A percentile compares a stretch with the other conserved stretches of the same genome.
Conservation (phyloP, 2,797 vertebrate species). For the Sebastes oblongus region DNA sequence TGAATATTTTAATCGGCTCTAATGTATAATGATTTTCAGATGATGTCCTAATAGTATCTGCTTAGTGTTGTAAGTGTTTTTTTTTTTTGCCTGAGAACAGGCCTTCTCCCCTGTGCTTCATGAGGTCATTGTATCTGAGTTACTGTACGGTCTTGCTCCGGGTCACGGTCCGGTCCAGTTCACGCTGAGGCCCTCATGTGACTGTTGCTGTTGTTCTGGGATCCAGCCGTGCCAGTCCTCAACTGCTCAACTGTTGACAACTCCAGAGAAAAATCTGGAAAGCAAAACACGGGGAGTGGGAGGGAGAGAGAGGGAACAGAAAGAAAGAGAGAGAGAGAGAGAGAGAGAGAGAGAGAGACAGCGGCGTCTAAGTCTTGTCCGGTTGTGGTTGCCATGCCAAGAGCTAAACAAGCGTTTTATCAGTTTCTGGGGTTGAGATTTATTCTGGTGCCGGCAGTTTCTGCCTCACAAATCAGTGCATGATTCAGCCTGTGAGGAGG, state of each 20-base stretch:
- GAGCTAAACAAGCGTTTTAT: constrained; percentile 63
- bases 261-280: constrained; percentile 60
- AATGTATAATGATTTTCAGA: not conserved
- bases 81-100: constrained; percentile 50
- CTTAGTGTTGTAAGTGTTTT: constrained; percentile 10
- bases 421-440: constrained; percentile 50
- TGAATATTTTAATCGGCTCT: no score
- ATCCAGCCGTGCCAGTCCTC: constrained; percentile 59
- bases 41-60: not conserved
- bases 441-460: constrained; percentile 54
- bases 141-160: constrained; percentile 57
- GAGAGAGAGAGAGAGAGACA: not conserved
- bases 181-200: constrained; percentile 70
- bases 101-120: constrained; percentile 59
- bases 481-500: constrained; percentile 27
- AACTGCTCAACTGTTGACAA: constrained; percentile 52
- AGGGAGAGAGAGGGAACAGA: not conserved
- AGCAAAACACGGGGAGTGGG: constrained; percentile 39
- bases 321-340: not conserved
- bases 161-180: constrained; percentile 62
- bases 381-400: constrained; percentile 40
- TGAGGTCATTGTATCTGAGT: constrained; percentile 76
- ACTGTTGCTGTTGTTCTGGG: constrained; percentile 72
- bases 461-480: constrained; percentile 55
- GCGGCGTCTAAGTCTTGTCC: constrained; percentile 39